Evolutionary conservation across 2,113 vertebrate genomes (phyloP), one percentile per base, ranked within the genome.

Genomic region (Rhinopithecus roxellana): DNA sequence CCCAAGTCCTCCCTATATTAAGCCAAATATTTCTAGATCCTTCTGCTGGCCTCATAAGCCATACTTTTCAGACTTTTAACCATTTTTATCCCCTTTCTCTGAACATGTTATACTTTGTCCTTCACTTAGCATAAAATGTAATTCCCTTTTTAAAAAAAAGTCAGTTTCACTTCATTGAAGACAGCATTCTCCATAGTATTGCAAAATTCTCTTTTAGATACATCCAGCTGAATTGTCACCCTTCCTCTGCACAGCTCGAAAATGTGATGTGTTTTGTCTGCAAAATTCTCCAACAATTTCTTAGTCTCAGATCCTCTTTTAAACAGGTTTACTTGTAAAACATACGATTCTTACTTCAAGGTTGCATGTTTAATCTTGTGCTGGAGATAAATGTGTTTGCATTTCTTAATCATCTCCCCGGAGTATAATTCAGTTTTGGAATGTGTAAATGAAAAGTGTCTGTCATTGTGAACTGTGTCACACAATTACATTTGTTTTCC

Each of bases 271-370:
- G 6, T 74, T 90, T 77, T 84, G 59, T 35, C 64, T 78, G 20
- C 43, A 96, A 93, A 84, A 57, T 43, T 45, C 45, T 81, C 23
- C 38, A 72, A 23, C 1, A 35, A 23, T 57, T 79, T 80, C 52
- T 77, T 45, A 64, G 16, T 89, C 55, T 57, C 83, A 84, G 22
- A 67, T 93, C 95, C 96, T 89, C 86, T 91, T 95, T 91, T 52
- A 95, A 93, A 75, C 40, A 70, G 35, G 32, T 91, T 95, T 79
- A 48, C 74, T 94, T 95, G 11, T 88, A 88, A 96, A 97, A 92
- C 32, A 89, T 59, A 80, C n/a, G 74, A 38, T 95, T 93, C 75
- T 96, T 61, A 93, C 69, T 95, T 40, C 40, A 78, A 85, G 57
- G 32, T 38, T 84, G 59, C 40, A 32, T 94, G 84, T 92, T 93